Evolutionary conservation across 1,140 invertebrate genomes (phyloP), one percentile per base, ranked within the genome.

Genomic region (Hylaeus volcanicus): DNA sequence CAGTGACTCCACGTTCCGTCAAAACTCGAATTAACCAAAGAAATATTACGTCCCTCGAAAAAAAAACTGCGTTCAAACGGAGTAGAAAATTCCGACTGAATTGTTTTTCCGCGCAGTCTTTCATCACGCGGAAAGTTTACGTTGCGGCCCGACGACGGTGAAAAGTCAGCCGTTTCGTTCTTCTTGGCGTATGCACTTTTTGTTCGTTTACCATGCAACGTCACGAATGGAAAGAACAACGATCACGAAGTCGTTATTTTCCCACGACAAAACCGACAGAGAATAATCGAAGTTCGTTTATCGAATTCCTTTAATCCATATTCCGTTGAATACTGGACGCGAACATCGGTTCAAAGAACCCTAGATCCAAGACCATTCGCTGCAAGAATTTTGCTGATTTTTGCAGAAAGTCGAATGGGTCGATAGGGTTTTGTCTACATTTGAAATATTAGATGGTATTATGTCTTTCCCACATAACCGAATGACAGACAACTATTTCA

Each of bases 161-260:
- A 75, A 75, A 75, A 15, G 48, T 66, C 73, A 45, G 63, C n/a
- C 56, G 15, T 66, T 75, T 56, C 73, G 15, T 66, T 66, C 51
- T 39, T 66, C 64, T 39, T 66, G 61, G 51, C 73, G 60, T 53
- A 60, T 14, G 60, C 39, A 26, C 15, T 53, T 74, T 65, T 65
- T 55, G 53, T 55, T 48, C 61, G 5, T 41, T 53, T 48, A 6
- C 48, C 1, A 11, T 61, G 48, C 11, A 11, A 41, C 45, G 48
- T 65, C 63, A 14, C 61, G 63, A 66, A 37, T 55, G 41, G 2
- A 9, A 68, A 66, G 39, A 51, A 68, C 51, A 56, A 75, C 63
- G 37, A 66, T 55, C 61, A 53, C 48, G 14, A 39, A 53, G 15
- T 65, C 48, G 69, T 71, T 71, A 64, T 43, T 41, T 55, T 37